Evolutionary conservation across 2,888 invertebrate genomes (phyloP).

Genomic region (Meta bourneti): DNA sequence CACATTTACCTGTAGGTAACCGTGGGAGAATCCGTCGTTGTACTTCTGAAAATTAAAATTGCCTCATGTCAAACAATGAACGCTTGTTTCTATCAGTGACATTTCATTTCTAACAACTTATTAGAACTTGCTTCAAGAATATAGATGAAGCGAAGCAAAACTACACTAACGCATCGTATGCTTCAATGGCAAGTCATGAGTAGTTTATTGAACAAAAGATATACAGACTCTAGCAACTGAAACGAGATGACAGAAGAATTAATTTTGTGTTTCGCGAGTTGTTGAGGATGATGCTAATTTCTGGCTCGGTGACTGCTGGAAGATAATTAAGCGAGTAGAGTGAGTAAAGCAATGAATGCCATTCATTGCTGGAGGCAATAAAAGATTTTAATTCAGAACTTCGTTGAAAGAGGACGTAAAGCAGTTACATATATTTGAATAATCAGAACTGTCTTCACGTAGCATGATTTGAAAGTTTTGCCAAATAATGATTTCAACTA

Average conservation of each 20-base stretch:
- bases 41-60: conserved; percentile 74
- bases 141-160: neutral
- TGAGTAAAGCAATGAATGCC: no score
- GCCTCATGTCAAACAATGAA: conserved; percentile 33
- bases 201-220: neutral
- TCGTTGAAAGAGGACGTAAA: neutral
- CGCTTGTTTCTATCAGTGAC: neutral
- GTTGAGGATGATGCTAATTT: neutral
- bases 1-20: conserved; percentile 72
- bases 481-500: no score
- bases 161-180: neutral
- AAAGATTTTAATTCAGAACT: neutral
- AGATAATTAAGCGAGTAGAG: neutral
- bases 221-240: neutral
- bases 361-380: neutral
- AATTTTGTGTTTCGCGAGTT: neutral
- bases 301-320: neutral
- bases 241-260: neutral
- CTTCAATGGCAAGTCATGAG: neutral
- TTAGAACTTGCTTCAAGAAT: neutral
- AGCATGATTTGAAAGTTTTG: no score
- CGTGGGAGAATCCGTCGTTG: conserved; percentile 66
- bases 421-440: no score
- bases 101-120: conserved; percentile 14
- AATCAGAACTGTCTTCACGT: no score